Conservation (phyloP, 2,888 invertebrate genomes). For the Halictus quadricinctus region DNA sequence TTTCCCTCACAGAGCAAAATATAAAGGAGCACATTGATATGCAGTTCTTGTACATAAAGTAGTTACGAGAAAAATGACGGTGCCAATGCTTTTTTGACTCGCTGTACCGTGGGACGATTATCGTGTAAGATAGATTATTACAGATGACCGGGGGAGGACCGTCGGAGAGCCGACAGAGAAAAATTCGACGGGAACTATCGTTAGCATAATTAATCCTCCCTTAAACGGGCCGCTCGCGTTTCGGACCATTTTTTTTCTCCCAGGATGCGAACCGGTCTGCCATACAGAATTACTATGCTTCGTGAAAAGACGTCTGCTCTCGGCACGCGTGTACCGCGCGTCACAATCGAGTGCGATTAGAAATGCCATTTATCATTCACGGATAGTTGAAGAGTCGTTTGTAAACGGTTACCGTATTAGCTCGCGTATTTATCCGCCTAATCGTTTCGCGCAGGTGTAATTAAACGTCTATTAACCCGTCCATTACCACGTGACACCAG, state of each 20-base stretch:
- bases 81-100: constrained; percentile 3
- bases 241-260: not conserved
- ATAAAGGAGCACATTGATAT: not conserved
- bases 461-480: not conserved
- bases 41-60: not conserved
- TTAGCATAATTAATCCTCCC: constrained; percentile 13
- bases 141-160: not conserved
- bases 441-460: not conserved
- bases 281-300: not conserved
- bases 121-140: constrained; percentile 6
- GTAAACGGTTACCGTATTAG: not conserved
- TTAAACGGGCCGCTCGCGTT: constrained; percentile 11
- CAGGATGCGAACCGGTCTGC: not conserved
- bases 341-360: not conserved
- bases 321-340: not conserved
- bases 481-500: not conserved
- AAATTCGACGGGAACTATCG: not conserved
- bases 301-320: not conserved
- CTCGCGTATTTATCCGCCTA: not conserved
- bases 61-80: not conserved
- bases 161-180: not conserved
- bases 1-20: not conserved
- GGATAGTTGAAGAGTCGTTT: not conserved
- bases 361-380: not conserved
- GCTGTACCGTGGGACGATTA: not conserved